Percentiles rank a stretch among this genome's conserved stretches.
Conservation (phyloP, 2,113 vertebrate species). For the Phodopus roborovskii region DNA sequence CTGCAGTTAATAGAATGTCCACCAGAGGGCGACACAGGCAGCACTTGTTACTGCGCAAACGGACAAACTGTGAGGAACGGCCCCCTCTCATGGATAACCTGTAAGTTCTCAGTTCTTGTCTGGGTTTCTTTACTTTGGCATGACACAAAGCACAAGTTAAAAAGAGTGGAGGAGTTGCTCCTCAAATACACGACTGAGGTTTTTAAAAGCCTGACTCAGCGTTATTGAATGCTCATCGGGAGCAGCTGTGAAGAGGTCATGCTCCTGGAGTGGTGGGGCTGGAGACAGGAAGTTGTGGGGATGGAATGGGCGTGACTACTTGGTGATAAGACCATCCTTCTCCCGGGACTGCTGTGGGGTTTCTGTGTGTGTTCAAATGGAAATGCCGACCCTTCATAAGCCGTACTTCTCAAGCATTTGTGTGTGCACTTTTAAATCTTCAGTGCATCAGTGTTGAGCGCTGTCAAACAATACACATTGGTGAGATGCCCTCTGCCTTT, state of each 20-base stretch:
- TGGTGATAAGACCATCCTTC: neutral
- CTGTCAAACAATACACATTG: neutral
- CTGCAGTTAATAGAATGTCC: constrained; percentile 57
- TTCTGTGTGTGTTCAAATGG: neutral
- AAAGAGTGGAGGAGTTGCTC: neutral
- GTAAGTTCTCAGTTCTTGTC: neutral
- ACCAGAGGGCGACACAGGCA: constrained; percentile 73
- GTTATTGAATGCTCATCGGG: constrained; percentile 36
- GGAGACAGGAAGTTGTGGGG: neutral
- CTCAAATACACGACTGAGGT: neutral
- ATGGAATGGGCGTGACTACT: neutral
- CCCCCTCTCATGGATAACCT: neutral
- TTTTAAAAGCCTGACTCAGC: constrained; percentile 9
- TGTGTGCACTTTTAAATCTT: neutral
- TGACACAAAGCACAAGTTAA: neutral
- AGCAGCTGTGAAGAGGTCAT: neutral
- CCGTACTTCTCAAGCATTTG: neutral
- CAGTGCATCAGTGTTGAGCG: neutral
- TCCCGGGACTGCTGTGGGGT: neutral
- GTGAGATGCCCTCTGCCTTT: neutral
- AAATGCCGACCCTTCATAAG: neutral
- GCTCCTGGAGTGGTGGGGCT: neutral
- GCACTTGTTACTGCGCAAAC: neutral
- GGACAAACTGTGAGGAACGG: neutral
- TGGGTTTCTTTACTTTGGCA: constrained; percentile 34